These are phyloP conservation scores for Diorhabda elongata DNA, from an alignment of 1,140 invertebrate genomes.

Conservation along the genomic window DNA sequence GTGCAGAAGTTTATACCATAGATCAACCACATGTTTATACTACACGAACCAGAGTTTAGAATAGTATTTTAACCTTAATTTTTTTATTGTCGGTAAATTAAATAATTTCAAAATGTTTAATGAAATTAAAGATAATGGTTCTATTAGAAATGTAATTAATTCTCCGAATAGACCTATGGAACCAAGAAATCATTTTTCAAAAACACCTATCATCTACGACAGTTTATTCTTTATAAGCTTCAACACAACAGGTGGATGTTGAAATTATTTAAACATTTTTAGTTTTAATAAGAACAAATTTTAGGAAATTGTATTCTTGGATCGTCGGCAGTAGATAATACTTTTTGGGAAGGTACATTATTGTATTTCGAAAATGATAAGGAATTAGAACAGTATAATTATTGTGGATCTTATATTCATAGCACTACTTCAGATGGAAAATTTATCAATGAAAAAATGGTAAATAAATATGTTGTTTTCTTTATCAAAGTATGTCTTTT, in stretches of 20 bases:
- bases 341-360: conserved; percentile 36
- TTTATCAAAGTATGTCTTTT: no score
- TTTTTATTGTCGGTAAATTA: no score
- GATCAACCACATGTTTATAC: no score
- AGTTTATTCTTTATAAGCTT: conserved; percentile 35
- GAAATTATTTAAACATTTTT: conserved; percentile 5
- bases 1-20: no score
- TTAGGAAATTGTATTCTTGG: conserved; percentile 33
- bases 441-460: conserved; percentile 30
- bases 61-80: no score
- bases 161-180: conserved; percentile 36
- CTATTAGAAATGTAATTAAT: conserved; percentile 16
- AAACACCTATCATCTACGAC: conserved; percentile 30
- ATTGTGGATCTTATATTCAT: conserved; percentile 28
- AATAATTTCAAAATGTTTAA: background rate
- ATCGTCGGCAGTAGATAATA: conserved; percentile 29
- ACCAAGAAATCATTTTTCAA: conserved; percentile 24
- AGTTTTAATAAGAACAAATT: conserved; percentile 15
- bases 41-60: no score
- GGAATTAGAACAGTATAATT: conserved; percentile 22
- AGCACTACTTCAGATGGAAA: conserved; percentile 33
- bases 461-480: conserved; percentile 14
- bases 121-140: background rate
- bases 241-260: conserved; percentile 26
- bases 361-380: conserved; percentile 29